A percentile compares a stretch with the other conserved stretches of the same genome.
These are phyloP conservation scores for Rallus limicola DNA, from an alignment of 2,113 vertebrate genomes.

Conservation along the genomic window DNA sequence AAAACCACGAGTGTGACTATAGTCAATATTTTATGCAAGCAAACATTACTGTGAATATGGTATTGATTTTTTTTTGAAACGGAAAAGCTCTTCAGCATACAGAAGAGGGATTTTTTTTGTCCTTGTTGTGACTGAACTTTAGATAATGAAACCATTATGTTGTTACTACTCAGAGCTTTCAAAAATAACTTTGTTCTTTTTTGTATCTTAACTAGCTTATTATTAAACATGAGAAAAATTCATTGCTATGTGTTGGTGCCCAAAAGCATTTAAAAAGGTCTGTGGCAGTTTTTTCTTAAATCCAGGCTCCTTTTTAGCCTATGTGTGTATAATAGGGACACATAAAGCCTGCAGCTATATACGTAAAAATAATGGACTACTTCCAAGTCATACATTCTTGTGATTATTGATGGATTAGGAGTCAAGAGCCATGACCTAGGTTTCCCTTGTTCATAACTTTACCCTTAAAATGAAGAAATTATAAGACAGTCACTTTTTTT, in stretches of 20 bases:
- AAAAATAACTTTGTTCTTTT: constrained; percentile 27
- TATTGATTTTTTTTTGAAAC: constrained; percentile 61
- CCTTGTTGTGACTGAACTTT: constrained; percentile 47
- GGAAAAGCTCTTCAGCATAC: constrained; percentile 47
- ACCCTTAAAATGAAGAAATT: background rate
- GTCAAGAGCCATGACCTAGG: background rate
- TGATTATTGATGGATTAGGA: background rate
- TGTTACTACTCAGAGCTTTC: constrained; percentile 2
- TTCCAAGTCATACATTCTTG: background rate
- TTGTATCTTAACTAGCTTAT: background rate
- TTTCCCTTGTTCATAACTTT: background rate
- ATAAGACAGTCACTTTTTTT: background rate
- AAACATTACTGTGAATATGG: constrained; percentile 48
- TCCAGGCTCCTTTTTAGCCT: background rate
- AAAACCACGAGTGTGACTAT: constrained; percentile 22
- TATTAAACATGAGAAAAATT: constrained; percentile 5
- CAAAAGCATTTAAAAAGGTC: background rate
- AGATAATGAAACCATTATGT: constrained; percentile 50
- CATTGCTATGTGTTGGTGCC: background rate
- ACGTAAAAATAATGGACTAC: background rate
- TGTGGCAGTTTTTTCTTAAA: background rate
- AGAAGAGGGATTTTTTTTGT: background rate
- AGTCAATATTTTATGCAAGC: constrained; percentile 70
- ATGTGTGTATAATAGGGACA: background rate
- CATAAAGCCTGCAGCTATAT: background rate